These are phyloP conservation scores for Pherbina coryleti DNA, from an alignment of 2,888 invertebrate species.

Conservation along the genomic window DNA sequence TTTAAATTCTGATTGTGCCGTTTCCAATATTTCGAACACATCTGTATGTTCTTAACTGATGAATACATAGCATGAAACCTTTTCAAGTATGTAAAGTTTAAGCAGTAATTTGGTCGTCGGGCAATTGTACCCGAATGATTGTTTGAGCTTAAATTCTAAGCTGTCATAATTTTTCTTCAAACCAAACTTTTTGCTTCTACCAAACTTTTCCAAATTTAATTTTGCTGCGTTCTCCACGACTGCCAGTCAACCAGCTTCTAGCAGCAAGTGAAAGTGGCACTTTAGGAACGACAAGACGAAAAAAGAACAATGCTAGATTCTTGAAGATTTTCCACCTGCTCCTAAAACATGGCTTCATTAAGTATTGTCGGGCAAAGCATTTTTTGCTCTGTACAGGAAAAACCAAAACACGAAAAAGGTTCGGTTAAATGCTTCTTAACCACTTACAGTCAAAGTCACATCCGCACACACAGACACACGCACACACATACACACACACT, in stretches of 20 bases:
- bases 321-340: background rate
- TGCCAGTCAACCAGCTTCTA: background rate
- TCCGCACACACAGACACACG: no score
- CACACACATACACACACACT: background rate
- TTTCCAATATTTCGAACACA: no score
- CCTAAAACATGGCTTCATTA: conserved; percentile 5
- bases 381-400: no score
- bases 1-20: no score
- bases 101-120: conserved; percentile 17
- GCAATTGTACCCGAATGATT: conserved; percentile 32
- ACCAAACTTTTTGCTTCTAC: background rate
- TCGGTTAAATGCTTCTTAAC: no score
- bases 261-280: background rate
- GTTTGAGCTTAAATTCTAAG: background rate
- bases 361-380: background rate
- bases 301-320: background rate
- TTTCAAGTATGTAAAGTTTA: conserved; percentile 13
- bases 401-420: no score
- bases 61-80: no score
- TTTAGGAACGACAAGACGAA: background rate
- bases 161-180: background rate
- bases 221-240: background rate
- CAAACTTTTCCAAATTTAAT: background rate
- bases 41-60: no score
- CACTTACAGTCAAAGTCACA: no score